Conservation (phyloP, 1,140 invertebrate genomes). For the Pentalonia nigronervosa region DNA sequence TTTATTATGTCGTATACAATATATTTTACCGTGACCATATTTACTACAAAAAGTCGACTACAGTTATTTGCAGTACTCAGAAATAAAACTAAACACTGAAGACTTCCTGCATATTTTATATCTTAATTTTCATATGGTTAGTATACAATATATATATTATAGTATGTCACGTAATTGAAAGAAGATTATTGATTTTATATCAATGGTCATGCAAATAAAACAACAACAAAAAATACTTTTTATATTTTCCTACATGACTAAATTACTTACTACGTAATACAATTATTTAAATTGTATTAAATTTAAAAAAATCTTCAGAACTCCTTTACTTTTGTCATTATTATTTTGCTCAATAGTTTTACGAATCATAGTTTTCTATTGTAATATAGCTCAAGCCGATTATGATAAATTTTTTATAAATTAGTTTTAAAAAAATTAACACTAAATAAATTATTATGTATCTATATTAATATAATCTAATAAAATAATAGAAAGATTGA, state of each 20-base stretch:
- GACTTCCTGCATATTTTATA: not conserved
- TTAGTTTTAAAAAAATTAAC: no score
- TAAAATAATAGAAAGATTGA: no score
- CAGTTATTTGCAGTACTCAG: not conserved
- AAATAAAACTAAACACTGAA: not conserved
- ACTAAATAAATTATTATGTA: not conserved
- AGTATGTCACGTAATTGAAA: not conserved
- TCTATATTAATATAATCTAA: not conserved
- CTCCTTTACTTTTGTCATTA: not conserved
- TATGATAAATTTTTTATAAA: no score
- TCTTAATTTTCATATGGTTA: not conserved
- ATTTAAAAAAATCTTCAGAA: not conserved
- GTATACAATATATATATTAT: not conserved
- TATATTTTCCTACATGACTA: not conserved
- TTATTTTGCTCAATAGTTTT: not conserved
- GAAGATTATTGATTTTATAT: not conserved
- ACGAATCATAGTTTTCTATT: not conserved
- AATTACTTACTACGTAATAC: not conserved
- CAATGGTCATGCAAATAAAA: not conserved
- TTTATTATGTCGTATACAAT: not conserved
- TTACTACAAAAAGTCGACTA: not conserved
- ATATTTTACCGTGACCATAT: no score
- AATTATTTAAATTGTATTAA: not conserved
- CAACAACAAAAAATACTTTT: not conserved
- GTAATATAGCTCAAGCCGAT: no score